Evolutionary conservation across 2,888 invertebrate genomes (phyloP).

Genomic region (Sericinus montela): DNA sequence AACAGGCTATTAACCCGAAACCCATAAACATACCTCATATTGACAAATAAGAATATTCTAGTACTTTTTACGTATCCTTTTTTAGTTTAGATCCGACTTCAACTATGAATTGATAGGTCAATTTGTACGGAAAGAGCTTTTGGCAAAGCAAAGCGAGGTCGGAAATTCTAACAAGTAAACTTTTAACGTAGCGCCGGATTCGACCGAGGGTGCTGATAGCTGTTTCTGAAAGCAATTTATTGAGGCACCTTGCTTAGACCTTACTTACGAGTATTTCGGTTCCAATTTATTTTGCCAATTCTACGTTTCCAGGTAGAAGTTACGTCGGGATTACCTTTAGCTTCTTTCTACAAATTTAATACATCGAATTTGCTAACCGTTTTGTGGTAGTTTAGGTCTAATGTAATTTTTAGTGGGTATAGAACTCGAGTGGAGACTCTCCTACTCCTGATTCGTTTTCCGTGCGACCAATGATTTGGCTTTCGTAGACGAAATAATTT

Average conservation of each 20-base stretch:
- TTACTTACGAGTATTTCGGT: constrained; percentile 20
- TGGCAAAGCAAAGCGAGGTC: constrained; percentile 16
- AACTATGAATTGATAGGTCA: constrained; percentile 18
- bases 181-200: constrained; percentile 13
- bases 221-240: constrained; percentile 20
- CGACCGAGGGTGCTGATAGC: constrained; percentile 16
- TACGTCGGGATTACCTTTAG: constrained; percentile 15
- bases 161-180: constrained; percentile 20
- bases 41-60: constrained; percentile 6
- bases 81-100: neutral
- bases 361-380: constrained; percentile 5
- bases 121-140: constrained; percentile 17
- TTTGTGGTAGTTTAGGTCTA: neutral
- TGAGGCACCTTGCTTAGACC: constrained; percentile 19
- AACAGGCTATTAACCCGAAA: constrained; percentile 4
- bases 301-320: constrained; percentile 19
- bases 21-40: constrained; percentile 4
- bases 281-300: constrained; percentile 20
- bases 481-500: no score
- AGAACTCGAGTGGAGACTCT: no score
- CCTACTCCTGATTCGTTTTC: no score
- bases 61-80: neutral
- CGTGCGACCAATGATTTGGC: no score
- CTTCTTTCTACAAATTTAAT: constrained; percentile 14
- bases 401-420: no score